Evolutionary conservation across 2,797 vertebrate genomes (phyloP).

Genomic region (Neosilurus hyrtlii): DNA sequence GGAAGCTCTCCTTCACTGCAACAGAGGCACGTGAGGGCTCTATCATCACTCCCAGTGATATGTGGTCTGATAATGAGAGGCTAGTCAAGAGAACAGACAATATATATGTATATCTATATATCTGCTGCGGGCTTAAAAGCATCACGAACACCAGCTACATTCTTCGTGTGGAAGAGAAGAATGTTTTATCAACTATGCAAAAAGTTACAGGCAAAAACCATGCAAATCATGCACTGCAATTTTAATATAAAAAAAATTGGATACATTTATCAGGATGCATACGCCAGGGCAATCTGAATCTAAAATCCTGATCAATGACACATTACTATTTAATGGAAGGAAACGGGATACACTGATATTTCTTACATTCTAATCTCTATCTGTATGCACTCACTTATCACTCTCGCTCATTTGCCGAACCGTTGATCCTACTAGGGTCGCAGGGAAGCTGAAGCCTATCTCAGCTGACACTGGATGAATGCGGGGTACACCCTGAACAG

Average conservation of each 20-base stretch:
- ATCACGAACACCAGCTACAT: slow-evolving; percentile 23
- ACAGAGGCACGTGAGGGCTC: slow-evolving; percentile 27
- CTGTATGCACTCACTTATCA: neutral
- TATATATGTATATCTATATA: neutral
- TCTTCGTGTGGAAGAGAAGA: slow-evolving; percentile 19
- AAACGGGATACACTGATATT: neutral
- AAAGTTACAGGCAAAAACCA: slow-evolving; percentile 10
- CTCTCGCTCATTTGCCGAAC: too few species aligned
- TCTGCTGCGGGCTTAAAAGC: slow-evolving; percentile 34
- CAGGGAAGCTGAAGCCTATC: too few species aligned
- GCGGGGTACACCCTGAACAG: too few species aligned
- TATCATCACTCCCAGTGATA: slow-evolving; percentile 43
- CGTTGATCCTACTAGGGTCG: too few species aligned
- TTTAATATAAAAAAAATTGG: slow-evolving; percentile 13
- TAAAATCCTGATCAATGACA: neutral
- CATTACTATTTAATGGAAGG: neutral
- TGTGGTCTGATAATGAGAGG: slow-evolving; percentile 41
- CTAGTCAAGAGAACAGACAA: slow-evolving; percentile 9
- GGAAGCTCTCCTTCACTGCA: slow-evolving; percentile 36
- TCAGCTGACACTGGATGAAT: too few species aligned
- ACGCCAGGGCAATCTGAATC: neutral
- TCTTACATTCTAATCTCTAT: neutral
- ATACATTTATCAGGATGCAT: neutral
- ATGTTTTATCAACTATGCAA: slow-evolving; percentile 19
- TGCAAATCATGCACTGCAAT: neutral